Conservation (phyloP, 1,140 invertebrate species). For the Cyphomyrmex costatus region DNA sequence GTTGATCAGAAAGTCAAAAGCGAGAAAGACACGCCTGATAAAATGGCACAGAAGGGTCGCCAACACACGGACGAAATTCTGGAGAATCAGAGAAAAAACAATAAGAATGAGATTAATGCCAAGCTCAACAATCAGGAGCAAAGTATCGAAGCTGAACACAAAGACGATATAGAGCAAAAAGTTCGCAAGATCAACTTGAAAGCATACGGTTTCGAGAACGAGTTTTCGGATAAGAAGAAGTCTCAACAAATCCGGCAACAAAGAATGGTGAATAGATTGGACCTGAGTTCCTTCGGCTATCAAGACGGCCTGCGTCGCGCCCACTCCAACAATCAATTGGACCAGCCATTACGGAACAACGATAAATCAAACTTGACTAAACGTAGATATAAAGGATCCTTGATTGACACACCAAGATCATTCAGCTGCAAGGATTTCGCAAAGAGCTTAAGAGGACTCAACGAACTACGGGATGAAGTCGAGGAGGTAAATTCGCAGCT, state of each 20-base stretch:
- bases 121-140: slow-evolving; percentile 75
- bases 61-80: slow-evolving; percentile 67
- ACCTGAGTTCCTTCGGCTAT: slow-evolving; percentile 81
- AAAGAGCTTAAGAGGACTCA: slow-evolving; percentile 59
- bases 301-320: slow-evolving; percentile 79
- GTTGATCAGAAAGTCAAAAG: background rate
- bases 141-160: slow-evolving; percentile 56
- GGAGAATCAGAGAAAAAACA: slow-evolving; percentile 75
- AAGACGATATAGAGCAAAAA: slow-evolving; percentile 65
- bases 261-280: slow-evolving; percentile 80
- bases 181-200: slow-evolving; percentile 81
- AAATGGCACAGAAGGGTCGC: slow-evolving; percentile 41
- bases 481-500: slow-evolving; percentile 53
- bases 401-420: slow-evolving; percentile 28
- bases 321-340: slow-evolving; percentile 80
- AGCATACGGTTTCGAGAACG: slow-evolving; percentile 82
- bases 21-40: background rate
- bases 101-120: slow-evolving; percentile 76
- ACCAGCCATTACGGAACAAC: slow-evolving; percentile 70
- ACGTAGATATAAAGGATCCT: slow-evolving; percentile 53
- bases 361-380: slow-evolving; percentile 75
- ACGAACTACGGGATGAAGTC: slow-evolving; percentile 16
- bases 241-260: slow-evolving; percentile 58
- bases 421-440: slow-evolving; percentile 46
- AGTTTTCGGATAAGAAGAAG: slow-evolving; percentile 67